Base-by-base conservation (phyloP, 2,113 vertebrate genomes). In the Todiramphus saurophagus region DNA sequence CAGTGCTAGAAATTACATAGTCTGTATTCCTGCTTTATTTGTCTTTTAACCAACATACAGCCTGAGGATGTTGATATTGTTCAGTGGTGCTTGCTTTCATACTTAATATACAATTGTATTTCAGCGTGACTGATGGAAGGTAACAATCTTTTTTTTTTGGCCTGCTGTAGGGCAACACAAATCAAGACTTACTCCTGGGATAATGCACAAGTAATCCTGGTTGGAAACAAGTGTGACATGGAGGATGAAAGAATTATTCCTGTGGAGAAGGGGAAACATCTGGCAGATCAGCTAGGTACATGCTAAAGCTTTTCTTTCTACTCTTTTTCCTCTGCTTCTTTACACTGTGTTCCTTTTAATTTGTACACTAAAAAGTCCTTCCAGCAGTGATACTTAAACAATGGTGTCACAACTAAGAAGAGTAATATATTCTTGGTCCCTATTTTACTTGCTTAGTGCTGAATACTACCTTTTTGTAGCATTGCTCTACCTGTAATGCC, bases 101-200 rank as follows among this genome's bases (percentile, higher is more conserved):
- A 33, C 46, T 58, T 83, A 15, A 73, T 37, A 17, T 4, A 68
- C 4, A 3, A 62, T 27, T 70, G 66, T 56, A 43, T 75, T 96
- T 90, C 84, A 51, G 50, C 72, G 66, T 1, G 12, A 48, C 60
- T 90, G 89, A n/a, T 89, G 80, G 78, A 78, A 69, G 5, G 11
- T 80, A 77, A 79, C 31, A 12, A 68, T 55, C 43, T 96, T 60
- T 87, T 96, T 60, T 94, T 89, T 87, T 66, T 84, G n/a, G 95
- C 43, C 79, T 90, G 53, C 72, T 87, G 48, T 95, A 99, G 99
- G 99, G 99, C 99, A 44, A 99, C 99, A 39, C 99, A 99, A 97
- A 99, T 99, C 83, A 99, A 99, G 98, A 99, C 99, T 10, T 99
- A 99, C 95, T 99, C 99, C 13, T 99, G 99, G 99, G 99, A 99